Evolutionary conservation across 1,140 invertebrate species (phyloP), one percentile per base, ranked within the genome.

Genomic region (Drosophila obscura): DNA sequence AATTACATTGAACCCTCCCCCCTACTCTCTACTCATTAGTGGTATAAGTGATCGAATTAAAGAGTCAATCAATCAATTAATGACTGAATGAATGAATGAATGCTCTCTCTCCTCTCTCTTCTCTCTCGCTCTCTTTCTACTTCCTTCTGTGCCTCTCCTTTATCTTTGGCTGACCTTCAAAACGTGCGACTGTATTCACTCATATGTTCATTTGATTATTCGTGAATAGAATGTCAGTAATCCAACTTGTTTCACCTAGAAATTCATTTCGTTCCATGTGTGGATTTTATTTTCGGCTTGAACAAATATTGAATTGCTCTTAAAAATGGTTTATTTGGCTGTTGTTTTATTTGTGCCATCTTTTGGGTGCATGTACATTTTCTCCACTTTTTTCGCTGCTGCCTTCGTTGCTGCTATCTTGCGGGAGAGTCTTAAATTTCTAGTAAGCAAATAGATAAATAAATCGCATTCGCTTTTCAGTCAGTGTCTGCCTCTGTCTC

Each of bases 391-490:
- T 52, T 22, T 58, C 50, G 11, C 50, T 39, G 49, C 28, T 49
- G 26, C 26, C 48, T 22, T 58, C 50, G 11, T 45, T 39, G 49
- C 28, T 49, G 26, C 26, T 26, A 57, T 19, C 56, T 69, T 68
- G 49, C 65, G 60, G 46, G 58, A 48, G 58, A 48, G 72, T 77
- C 72, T 74, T 46, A 80, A 77, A 73, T 84, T 80, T 85, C 80
- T 80, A 77, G 73, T 77, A 73, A 56, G 67, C 80, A 80, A 31
- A 31, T 31, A 31, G 7, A 8, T 4, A 84, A 80, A 19, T 83
- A 84, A 80, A 80, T 83, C 46, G 81, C 52, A 61, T 43, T 57
- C 11, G 19, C 16, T 15, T 44, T 31, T 26, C 48, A 51, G 46
- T 43, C 39, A 57, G 43, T 19, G 19, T 19, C 35, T 35, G 39